phyloP scores from a whole-genome alignment of 2,888 invertebrate species.

The Pachydiplax longipennis region DNA sequence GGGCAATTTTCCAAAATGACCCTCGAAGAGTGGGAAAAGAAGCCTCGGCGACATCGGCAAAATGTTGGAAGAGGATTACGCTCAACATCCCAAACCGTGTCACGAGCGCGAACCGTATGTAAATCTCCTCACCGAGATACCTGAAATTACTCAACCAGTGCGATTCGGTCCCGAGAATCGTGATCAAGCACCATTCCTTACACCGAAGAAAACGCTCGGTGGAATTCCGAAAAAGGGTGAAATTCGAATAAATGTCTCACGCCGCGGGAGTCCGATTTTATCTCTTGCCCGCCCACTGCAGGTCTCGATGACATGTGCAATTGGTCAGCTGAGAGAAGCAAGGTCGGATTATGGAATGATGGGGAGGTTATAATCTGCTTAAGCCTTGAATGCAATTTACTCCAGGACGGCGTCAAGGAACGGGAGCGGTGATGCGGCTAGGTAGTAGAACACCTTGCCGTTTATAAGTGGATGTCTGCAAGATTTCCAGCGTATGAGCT shows the following conservation, averaged over 20 bases:
- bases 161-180: no score
- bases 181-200: no score
- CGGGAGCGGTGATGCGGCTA: background rate
- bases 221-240: no score
- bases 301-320: background rate
- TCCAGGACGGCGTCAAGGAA: background rate
- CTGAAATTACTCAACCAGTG: background rate
- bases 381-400: background rate
- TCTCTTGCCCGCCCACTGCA: background rate
- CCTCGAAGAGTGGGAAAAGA: background rate
- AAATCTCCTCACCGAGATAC: background rate
- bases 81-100: background rate
- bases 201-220: no score
- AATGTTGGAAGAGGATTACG: background rate
- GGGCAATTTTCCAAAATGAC: background rate
- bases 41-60: background rate
- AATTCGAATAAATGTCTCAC: no score
- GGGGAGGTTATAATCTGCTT: background rate
- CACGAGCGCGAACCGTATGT: background rate
- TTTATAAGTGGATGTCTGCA: no score
- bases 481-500: no score
- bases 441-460: no score
- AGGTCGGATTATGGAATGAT: background rate
- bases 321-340: background rate
- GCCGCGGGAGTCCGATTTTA: no score